Conservation (phyloP, 2,888 invertebrate species). For the Philereme transversata region DNA sequence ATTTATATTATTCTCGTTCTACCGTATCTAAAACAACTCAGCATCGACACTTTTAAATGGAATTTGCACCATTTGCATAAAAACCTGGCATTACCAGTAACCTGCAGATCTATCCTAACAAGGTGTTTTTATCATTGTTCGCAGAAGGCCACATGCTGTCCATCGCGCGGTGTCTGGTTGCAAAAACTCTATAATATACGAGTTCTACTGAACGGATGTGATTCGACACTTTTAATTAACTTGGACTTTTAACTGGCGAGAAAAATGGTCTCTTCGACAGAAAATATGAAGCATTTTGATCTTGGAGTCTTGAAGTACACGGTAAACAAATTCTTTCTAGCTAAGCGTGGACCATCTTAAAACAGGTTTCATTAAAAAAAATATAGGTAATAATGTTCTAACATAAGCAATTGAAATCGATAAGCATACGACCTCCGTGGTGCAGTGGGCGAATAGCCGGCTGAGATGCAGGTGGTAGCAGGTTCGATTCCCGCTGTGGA, state of each 20-base stretch:
- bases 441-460: too few species aligned
- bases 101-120: slow-evolving; percentile 12
- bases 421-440: too few species aligned
- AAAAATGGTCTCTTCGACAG: too few species aligned
- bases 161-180: slow-evolving; percentile 23
- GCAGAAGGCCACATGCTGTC: slow-evolving; percentile 19
- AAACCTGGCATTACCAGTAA: background rate
- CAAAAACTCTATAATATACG: slow-evolving; percentile 27
- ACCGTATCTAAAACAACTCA: background rate
- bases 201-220: slow-evolving; percentile 26
- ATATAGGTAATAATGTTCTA: too few species aligned
- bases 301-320: too few species aligned
- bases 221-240: slow-evolving; percentile 31
- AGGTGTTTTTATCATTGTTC: slow-evolving; percentile 34
- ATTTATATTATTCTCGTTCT: background rate
- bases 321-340: too few species aligned
- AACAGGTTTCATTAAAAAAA: too few species aligned
- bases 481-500: too few species aligned
- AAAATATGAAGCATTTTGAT: too few species aligned
- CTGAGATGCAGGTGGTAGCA: too few species aligned
- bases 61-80: background rate
- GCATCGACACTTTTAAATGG: background rate
- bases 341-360: too few species aligned
- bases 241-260: background rate
- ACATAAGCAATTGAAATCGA: too few species aligned